These are phyloP conservation scores for Hyles euphorbiae DNA, from an alignment of 1,140 invertebrate species.

Conservation along the genomic window DNA sequence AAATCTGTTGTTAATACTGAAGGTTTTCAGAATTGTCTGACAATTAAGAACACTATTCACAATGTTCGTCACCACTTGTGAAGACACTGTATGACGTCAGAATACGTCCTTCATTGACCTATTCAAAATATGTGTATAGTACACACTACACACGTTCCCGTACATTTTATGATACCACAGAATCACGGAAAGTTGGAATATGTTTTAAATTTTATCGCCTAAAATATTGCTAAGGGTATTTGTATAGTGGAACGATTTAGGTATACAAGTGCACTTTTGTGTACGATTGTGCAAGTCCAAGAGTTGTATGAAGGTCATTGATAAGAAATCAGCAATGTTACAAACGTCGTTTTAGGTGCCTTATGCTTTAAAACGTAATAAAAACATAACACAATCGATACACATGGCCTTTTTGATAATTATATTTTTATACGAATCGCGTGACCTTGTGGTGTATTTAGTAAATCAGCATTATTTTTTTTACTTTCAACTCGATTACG, in stretches of 20 bases:
- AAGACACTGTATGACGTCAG: too few relatives aligned
- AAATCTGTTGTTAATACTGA: too few relatives aligned
- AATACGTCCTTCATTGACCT: too few relatives aligned
- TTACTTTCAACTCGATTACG: neutral
- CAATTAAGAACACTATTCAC: too few relatives aligned
- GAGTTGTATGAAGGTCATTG: constrained; percentile 54
- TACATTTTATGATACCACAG: too few relatives aligned
- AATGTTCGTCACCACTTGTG: too few relatives aligned
- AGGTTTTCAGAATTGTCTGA: too few relatives aligned
- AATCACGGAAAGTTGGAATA: too few relatives aligned
- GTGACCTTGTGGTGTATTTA: neutral
- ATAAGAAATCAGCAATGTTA: constrained; percentile 56
- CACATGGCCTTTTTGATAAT: constrained; percentile 1
- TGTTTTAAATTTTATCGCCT: neutral
- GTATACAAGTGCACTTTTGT: constrained; percentile 18
- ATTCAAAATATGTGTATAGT: too few relatives aligned
- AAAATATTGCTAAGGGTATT: neutral
- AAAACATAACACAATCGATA: constrained; percentile 22
- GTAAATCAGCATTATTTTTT: neutral
- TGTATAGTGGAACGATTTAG: neutral
- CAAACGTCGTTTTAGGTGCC: constrained; percentile 27
- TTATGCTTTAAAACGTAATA: constrained; percentile 28
- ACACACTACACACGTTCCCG: too few relatives aligned
- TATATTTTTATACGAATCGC: constrained; percentile 1
- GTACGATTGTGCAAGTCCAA: constrained; percentile 33